Evolutionary conservation across 23 tunicate species (phyloP), one percentile per base, ranked within the genome.

Genomic region (Ciona savignyi): DNA sequence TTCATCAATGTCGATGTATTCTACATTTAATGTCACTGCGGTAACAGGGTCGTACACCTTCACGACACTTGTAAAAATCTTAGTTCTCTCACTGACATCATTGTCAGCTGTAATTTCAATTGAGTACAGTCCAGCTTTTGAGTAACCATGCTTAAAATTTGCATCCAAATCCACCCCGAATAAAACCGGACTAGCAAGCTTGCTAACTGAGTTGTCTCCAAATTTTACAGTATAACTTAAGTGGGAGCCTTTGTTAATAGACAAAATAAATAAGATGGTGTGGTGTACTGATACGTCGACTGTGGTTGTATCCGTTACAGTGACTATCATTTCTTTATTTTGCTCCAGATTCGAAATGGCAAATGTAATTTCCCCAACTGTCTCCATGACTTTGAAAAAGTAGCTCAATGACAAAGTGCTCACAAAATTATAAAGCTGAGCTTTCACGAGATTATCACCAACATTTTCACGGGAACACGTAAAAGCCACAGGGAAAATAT

Each of bases 401-500:
- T 25, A 88, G 4, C 22, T 1, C 4, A 83, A 60, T 20, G 34
- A 26, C 2, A 27, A n/a, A 15, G 65, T 27, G 72, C 96, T 88
- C 1, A 88, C 96, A 0, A 71, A 68, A 77, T 88, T 88, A n/a
- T 64, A 42, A 3, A 88, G 72, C 27, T 62, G 63, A 0, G 72
- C 83, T 4, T 15, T 21, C 22, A 88, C 80, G n/a, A 34, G 15
- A 9, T 63, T 75, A 33, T 77, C 63, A 11, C 96, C 96, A 32
- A 88, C 76, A 1, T 73, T 27, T 25, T 67, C 66, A 19, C 23
- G 9, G 2, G 71, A 11, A 42, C 81, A 71, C 2, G 76, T 27
- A 32, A 81, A 63, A 21, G 35, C 63, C 15, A 32, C 23, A 1
- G 96, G 96, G 67, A 88, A 88, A 0, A 88, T 27, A 73, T 77